Base-by-base conservation (phyloP, 2,797 vertebrate species). In the Luscinia megarhynchos region DNA sequence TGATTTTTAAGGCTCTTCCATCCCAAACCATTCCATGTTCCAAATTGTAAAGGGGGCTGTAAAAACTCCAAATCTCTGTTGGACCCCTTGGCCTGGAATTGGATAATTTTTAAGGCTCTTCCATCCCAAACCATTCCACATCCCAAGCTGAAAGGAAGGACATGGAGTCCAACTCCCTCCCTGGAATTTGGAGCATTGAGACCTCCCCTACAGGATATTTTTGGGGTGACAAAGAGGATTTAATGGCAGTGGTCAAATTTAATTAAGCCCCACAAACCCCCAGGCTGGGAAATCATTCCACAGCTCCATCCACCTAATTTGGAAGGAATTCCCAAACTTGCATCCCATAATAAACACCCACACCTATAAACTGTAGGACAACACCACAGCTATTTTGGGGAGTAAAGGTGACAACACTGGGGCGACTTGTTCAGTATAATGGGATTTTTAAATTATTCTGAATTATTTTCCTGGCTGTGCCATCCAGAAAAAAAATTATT, bases 341-440 rank as follows among this genome's bases (percentile, higher is more conserved):
- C 14, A 57, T 43, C 81, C 43, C 53, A 36, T 50, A 41, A 84
- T 34, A 57, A 41, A 7, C 18, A 4, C 19, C 30, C 20, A 40
- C 10, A 15, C 12, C 48, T 14, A 17, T 14, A 5, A 46, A n/a
- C 4, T 26, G 26, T 2, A 24, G 38, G 38, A 4, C 26, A 51
- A 11, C 38, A 11, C 48, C 15, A 8, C 15, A 12, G 11, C 12
- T 4, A 41, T 74, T 74, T 74, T 50, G 69, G 53, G 51, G 43
- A 18, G 61, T 6, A 4, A 17, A 30, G 22, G 36, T 21, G 51
- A 41, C 5, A 8, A 6, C 3, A 0, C 1, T 41, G 61, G 26
- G 41, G 21, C 21, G 16, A 5, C 43, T 4, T 18, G 36, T 43
- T 43, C 32, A 8, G 36, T 3, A 14, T 4, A 50, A 22, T 5